Conservation (phyloP, 2,888 invertebrate species). For the Drosophila anceps region DNA sequence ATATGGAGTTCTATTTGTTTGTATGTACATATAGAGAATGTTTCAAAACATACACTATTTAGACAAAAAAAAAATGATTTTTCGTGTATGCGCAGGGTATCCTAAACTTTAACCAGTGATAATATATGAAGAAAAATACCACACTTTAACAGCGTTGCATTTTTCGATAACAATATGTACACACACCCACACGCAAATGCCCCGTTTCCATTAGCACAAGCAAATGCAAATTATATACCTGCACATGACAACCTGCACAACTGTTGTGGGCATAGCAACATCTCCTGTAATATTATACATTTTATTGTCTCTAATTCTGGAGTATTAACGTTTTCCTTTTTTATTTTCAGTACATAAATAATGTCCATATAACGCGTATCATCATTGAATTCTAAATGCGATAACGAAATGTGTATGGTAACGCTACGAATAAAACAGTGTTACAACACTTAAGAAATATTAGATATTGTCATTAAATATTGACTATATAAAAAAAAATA, state of each 20-base stretch:
- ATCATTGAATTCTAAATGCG: conserved; percentile 17
- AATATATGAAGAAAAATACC: conserved; percentile 68
- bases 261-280: background rate
- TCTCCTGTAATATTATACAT: background rate
- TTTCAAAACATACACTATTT: conserved; percentile 75
- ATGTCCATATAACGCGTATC: background rate
- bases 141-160: conserved; percentile 60
- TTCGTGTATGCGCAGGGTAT: conserved; percentile 75
- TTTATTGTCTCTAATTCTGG: background rate
- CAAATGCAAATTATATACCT: background rate
- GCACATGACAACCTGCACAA: conserved; percentile 6
- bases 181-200: conserved; percentile 62
- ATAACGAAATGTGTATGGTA: conserved; percentile 13
- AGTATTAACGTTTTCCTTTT: background rate
- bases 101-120: conserved; percentile 67
- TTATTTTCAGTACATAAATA: background rate
- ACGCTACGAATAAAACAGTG: conserved; percentile 21
- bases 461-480: background rate
- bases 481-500: background rate
- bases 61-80: conserved; percentile 71
- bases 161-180: conserved; percentile 59
- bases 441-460: conserved; percentile 1
- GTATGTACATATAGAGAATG: conserved; percentile 67
- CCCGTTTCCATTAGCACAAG: conserved; percentile 18
- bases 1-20: conserved; percentile 41